Evolutionary conservation across 2,113 vertebrate genomes (phyloP).

Genomic region (Aspidoscelis tigris): DNA sequence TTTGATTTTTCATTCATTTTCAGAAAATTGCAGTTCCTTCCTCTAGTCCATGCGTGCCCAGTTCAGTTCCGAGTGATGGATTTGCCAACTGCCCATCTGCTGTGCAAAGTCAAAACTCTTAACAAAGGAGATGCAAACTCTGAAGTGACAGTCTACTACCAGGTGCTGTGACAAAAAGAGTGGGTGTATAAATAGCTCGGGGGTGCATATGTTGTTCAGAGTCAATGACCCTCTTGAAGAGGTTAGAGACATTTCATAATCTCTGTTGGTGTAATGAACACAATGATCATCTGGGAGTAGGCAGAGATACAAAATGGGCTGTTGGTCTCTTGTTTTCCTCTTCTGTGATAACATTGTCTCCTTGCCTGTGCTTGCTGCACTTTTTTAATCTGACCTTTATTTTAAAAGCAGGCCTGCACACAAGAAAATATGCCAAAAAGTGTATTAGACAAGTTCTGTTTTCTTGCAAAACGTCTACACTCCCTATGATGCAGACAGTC

Average conservation of each 20-base stretch:
- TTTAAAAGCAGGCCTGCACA: background rate
- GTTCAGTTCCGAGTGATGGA: conserved; percentile 93
- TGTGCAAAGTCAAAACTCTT: conserved; percentile 93
- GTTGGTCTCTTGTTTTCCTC: background rate
- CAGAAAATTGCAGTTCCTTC: conserved; percentile 87
- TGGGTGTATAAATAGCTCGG: background rate
- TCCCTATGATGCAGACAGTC: background rate
- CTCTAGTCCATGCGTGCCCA: conserved; percentile 82
- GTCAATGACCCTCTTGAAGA: fast-evolving
- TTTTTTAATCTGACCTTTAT: background rate
- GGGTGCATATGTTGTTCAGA: fast-evolving
- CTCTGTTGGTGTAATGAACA: background rate
- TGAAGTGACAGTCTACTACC: conserved; percentile 94
- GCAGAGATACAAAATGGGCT: background rate
- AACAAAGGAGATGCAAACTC: conserved; percentile 95
- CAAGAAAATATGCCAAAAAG: background rate
- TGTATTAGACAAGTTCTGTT: background rate
- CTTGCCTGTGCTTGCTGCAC: background rate
- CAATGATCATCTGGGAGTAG: background rate
- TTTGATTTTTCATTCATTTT: conserved; percentile 51
- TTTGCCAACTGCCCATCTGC: conserved; percentile 82
- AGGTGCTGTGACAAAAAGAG: conserved; percentile 72
- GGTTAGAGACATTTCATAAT: fast-evolving
- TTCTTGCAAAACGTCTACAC: background rate
- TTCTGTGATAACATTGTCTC: background rate